phyloP scores from a whole-genome alignment of 2,113 vertebrate genomes.

The Prolemur simus region DNA sequence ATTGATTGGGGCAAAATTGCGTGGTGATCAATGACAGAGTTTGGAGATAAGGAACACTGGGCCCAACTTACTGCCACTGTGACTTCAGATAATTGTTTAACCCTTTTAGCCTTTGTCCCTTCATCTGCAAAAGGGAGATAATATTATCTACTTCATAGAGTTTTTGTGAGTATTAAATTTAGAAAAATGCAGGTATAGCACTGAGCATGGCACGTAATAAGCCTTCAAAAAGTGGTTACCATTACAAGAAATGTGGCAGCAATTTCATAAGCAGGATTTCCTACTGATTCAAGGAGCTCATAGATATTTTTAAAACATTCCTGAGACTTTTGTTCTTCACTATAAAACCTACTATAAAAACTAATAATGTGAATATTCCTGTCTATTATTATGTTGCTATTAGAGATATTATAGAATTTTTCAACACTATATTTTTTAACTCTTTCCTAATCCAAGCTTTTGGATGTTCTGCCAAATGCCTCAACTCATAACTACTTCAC shows the following conservation, averaged over 20 bases:
- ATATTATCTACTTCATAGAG: not conserved
- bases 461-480: not conserved
- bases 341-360: not conserved
- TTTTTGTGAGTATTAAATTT: not conserved
- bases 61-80: not conserved
- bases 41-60: not conserved
- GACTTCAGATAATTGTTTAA: not conserved
- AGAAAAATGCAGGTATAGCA: not conserved
- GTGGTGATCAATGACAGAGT: not conserved
- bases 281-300: not conserved
- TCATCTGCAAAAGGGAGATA: not conserved
- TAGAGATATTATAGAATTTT: not conserved
- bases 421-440: not conserved
- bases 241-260: not conserved
- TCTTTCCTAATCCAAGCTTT: not conserved
- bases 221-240: not conserved
- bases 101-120: not conserved
- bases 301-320: conserved; percentile 3
- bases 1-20: not conserved
- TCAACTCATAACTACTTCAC: not conserved
- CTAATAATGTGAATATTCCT: not conserved
- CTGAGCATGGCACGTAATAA: not conserved
- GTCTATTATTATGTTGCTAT: not conserved
- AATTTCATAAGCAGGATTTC: not conserved
- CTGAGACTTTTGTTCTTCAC: not conserved